phyloP scores from a whole-genome alignment of 1,140 invertebrate species.

The Heliconius eleuchia region DNA sequence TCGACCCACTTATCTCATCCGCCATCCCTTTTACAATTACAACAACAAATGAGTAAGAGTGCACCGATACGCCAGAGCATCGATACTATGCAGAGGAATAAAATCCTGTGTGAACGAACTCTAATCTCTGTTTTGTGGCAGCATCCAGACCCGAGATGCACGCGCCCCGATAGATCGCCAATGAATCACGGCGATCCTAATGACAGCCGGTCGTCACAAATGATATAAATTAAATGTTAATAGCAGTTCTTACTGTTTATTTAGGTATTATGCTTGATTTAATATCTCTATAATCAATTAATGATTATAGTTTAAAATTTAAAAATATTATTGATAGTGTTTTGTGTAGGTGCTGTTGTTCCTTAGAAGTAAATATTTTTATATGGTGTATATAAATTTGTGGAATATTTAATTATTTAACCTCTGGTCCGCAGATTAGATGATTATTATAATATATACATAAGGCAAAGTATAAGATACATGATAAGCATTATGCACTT shows the following conservation, averaged over 20 bases:
- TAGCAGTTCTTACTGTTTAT: not conserved
- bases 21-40: conserved; percentile 81
- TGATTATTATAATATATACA: not conserved
- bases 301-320: not conserved
- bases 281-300: not conserved
- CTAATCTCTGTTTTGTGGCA: conserved; percentile 76
- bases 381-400: too few relatives aligned
- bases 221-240: not conserved
- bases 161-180: conserved; percentile 49
- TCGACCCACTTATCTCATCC: conserved; percentile 80
- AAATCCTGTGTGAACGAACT: conserved; percentile 81
- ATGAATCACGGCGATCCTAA: conserved; percentile 46
- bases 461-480: not conserved
- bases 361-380: too few relatives aligned
- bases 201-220: conserved; percentile 24
- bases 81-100: conserved; percentile 76
- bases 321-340: not conserved
- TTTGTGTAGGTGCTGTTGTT: not conserved
- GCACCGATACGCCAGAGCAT: conserved; percentile 73
- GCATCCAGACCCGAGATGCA: conserved; percentile 64
- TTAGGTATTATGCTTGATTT: not conserved
- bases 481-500: not conserved
- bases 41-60: conserved; percentile 81
- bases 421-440: too few relatives aligned
- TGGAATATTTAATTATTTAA: too few relatives aligned